Evolutionary conservation across 2,888 invertebrate species (phyloP), one percentile per base, ranked within the genome.

Genomic region (Synergus itoensis): DNA sequence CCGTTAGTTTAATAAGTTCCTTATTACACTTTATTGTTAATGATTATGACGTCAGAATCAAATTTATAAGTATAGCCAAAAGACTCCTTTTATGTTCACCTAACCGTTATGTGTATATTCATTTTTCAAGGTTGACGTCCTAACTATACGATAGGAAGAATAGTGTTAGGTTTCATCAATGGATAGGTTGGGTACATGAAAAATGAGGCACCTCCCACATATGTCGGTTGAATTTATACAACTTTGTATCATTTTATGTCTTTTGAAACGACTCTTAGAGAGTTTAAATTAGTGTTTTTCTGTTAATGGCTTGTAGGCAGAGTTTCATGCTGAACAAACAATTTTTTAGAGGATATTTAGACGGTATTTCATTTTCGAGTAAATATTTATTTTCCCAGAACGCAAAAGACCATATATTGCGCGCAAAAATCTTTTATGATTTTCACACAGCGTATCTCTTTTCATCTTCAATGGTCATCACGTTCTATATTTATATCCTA

Each of bases 311-410:
- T 63, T 40, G 14, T 62, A 62, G 28, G 8, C 7, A 63, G 16
- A 28, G 16, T 36, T 16, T 3, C 36, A 36, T 9, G 36, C 0
- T 40, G 16, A 40, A 40, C 16, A 28, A 63, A 16, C 3, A 63
- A 14, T 63, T 12, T 28, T 28, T 28, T 28, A 28, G 28, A 45
- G 45, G 14, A 11, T 53, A 3, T 28, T 53, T 53, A 53, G 53
- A 53, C 3, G n/a, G 9, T 53, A 16, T 48, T 69, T 48, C 69
- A 69, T 69, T 48, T 69, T 21, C 8, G 45, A 48, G 36, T 43
- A 67, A 43, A 43, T 69, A 69, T 69, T 69, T 45, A 67, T 69
- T 45, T 69, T 69, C 28, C 14, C 45, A 48, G 48, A 69, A 69
- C 21, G 45, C 43, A 16, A 69, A 69, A 69, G 43, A 45, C 69